Conservation (phyloP, 2,888 invertebrate genomes). For the Oithona nana region DNA sequence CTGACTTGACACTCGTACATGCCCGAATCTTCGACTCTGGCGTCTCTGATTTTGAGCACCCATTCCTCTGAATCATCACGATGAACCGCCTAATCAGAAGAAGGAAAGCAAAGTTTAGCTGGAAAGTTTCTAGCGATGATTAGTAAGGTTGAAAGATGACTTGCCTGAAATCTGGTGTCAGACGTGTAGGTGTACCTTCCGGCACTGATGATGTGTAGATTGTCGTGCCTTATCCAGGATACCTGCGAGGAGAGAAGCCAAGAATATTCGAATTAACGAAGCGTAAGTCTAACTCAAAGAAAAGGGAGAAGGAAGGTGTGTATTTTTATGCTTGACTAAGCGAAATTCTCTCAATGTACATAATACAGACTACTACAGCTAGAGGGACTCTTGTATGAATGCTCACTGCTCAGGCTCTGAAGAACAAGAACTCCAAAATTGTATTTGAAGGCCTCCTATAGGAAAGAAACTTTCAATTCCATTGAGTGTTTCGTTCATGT, state of each 20-base stretch:
- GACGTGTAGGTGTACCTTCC: slow-evolving; percentile 75
- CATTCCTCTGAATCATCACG: slow-evolving; percentile 66
- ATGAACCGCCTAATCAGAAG: neutral
- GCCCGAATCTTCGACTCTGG: slow-evolving; percentile 70
- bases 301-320: too few relatives aligned
- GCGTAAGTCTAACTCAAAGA: too few relatives aligned
- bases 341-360: too few relatives aligned
- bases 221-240: slow-evolving; percentile 73
- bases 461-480: too few relatives aligned
- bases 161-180: slow-evolving; percentile 30
- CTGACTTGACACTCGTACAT: slow-evolving; percentile 78
- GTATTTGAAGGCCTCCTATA: too few relatives aligned
- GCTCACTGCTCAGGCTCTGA: too few relatives aligned
- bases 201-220: slow-evolving; percentile 74
- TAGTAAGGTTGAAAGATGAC: neutral
- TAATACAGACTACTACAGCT: too few relatives aligned
- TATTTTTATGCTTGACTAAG: too few relatives aligned
- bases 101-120: neutral
- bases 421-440: too few relatives aligned
- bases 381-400: too few relatives aligned
- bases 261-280: neutral
- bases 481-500: too few relatives aligned
- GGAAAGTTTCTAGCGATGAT: slow-evolving; percentile 73
- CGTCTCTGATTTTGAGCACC: slow-evolving; percentile 82
- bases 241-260: slow-evolving; percentile 40